Conservation (phyloP, 2,797 vertebrate genomes). For the Crypturellus tataupa region DNA sequence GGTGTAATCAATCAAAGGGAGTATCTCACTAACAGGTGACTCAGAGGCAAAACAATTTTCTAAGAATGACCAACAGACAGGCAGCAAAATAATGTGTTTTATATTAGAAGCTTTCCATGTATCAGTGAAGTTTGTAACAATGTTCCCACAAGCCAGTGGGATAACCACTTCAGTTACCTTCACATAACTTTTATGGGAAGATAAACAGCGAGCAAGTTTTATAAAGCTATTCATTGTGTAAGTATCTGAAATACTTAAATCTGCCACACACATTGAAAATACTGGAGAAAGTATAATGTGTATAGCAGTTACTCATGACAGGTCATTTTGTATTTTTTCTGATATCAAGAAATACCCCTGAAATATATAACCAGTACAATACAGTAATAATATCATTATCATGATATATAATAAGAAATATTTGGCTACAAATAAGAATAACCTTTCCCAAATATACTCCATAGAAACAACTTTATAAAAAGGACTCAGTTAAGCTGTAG, state of each 20-base stretch:
- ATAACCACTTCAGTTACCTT: too few relatives aligned
- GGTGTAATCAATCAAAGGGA: background rate
- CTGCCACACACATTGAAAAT: background rate
- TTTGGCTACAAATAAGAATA: constrained; percentile 29
- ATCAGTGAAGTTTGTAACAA: background rate
- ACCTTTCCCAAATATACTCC: constrained; percentile 6
- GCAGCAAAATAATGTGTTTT: background rate
- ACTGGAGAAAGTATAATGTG: background rate
- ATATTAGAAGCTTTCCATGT: background rate
- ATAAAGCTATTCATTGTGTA: background rate
- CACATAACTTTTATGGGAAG: background rate
- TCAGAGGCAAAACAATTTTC: background rate
- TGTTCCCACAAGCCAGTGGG: background rate
- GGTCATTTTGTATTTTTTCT: background rate
- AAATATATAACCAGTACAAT: constrained; percentile 9
- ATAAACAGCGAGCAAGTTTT: background rate
- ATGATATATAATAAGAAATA: background rate
- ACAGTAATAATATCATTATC: background rate
- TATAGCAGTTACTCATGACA: background rate
- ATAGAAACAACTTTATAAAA: background rate
- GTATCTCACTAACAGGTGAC: background rate
- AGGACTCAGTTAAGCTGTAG: constrained; percentile 9
- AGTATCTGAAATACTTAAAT: background rate
- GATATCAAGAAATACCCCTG: background rate
- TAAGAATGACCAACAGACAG: background rate